Evolutionary conservation across 1,140 invertebrate genomes (phyloP), one percentile per base, ranked within the genome.

Genomic region (Calephelis nemesis): DNA sequence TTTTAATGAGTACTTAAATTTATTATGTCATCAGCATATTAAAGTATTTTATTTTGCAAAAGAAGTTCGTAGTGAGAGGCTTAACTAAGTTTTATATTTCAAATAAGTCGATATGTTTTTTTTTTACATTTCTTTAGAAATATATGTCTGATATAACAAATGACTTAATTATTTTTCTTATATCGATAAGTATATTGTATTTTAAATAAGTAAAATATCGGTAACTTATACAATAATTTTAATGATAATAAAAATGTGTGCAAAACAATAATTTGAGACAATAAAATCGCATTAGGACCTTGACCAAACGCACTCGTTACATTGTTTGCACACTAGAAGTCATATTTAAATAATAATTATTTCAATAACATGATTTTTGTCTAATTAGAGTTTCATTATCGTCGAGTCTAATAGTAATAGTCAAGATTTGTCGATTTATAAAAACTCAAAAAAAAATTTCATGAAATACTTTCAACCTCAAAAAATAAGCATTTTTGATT

Each of bases 301-400:
- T 58, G 68, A 69, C 62, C 62, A 69, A 69, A 63, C 10, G 64
- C 68, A 70, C 75, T 74, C 60, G 73, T 77, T 74, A 66, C 47
- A 63, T 65, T 48, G 45, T 5, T 45, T 45, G 42, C 47, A 63
- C 73, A 69, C 66, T 42, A 45, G 42, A 45, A 45, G 42, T 45
- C 5, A 45, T 45, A 45, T 11, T 52, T 15, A 71, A 5, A 62
- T 62, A 50, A 62, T 64, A 54, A 58, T 58, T 12, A 58, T 30
- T 19, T 54, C 30, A 30, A 19, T 54, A 4, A 10, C 8, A 54
- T 54, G 30, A 30, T 45, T 45, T 4, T 45, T 45, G 6, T 9
- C 42, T 30, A 30, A 30, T 30, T 30, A 30, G 30, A 1, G 3
- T 30, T 30, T 30, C 30, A 30, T 30, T 4, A 30, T 30, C 30